These are phyloP conservation scores for Fulica atra DNA, from an alignment of 2,113 vertebrate genomes.

Conservation along the genomic window DNA sequence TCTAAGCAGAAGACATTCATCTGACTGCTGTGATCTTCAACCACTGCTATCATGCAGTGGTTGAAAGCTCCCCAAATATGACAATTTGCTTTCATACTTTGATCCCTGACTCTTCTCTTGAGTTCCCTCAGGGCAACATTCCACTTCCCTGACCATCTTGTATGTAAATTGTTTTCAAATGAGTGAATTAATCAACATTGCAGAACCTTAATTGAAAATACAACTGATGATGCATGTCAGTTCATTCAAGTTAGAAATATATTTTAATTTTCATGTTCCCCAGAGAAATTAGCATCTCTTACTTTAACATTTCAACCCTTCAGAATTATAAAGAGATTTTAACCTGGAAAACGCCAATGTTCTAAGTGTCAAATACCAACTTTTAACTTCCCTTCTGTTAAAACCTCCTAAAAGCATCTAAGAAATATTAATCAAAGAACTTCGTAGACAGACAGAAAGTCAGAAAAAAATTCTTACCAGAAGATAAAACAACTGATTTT, in stretches of 20 bases:
- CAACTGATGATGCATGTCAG: constrained; percentile 54
- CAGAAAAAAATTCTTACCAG: neutral
- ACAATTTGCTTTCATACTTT: constrained; percentile 36
- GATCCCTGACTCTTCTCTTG: constrained; percentile 18
- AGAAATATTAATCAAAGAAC: neutral
- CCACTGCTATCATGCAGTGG: neutral
- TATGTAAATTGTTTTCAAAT: constrained; percentile 67
- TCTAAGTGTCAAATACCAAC: neutral
- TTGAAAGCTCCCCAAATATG: constrained; percentile 22
- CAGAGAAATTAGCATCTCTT: constrained; percentile 28
- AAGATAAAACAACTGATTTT: neutral
- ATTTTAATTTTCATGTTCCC: constrained; percentile 44
- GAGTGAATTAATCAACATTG: constrained; percentile 64
- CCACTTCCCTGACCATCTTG: constrained; percentile 36
- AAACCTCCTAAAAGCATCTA: neutral
- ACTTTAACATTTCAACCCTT: neutral
- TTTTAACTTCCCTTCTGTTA: neutral
- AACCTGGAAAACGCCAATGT: constrained; percentile 7
- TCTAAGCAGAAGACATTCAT: neutral
- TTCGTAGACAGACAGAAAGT: neutral
- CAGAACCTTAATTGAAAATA: constrained; percentile 65
- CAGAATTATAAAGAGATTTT: neutral
- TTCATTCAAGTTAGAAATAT: constrained; percentile 51
- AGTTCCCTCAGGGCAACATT: constrained; percentile 31
- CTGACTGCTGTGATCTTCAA: constrained; percentile 8